These are phyloP conservation scores for Cyclophora punctaria DNA, from an alignment of 2,888 invertebrate genomes.

Conservation along the genomic window DNA sequence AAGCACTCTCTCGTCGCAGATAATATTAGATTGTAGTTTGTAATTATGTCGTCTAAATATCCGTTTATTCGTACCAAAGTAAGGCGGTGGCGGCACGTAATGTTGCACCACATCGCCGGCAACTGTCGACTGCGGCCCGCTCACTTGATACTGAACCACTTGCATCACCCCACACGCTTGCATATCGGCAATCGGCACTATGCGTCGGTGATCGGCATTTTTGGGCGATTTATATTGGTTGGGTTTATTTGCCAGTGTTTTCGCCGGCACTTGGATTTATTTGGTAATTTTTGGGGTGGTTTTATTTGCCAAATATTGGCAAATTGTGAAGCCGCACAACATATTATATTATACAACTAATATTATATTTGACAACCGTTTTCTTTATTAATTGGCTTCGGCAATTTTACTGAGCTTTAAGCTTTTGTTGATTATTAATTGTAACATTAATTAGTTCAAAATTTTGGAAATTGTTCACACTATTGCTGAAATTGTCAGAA, in stretches of 20 bases:
- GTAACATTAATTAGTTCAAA: neutral
- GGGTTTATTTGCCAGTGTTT: no score
- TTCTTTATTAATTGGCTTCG: no score
- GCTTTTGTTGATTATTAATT: neutral
- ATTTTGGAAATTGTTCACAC: neutral
- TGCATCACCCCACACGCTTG: slow-evolving; percentile 79
- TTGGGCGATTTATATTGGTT: no score
- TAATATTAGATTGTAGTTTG: neutral
- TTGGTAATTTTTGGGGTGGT: no score
- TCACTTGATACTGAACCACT: slow-evolving; percentile 78
- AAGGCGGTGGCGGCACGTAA: slow-evolving; percentile 67
- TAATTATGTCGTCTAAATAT: slow-evolving; percentile 1
- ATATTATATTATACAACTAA: no score
- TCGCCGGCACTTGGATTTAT: no score
- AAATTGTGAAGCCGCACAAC: no score
- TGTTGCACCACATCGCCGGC: slow-evolving; percentile 61
- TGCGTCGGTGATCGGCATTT: no score
- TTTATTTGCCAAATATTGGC: no score
- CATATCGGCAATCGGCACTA: slow-evolving; percentile 38
- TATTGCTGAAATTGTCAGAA: neutral
- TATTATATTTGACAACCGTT: no score
- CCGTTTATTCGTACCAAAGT: slow-evolving; percentile 49
- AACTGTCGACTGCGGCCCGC: slow-evolving; percentile 65
- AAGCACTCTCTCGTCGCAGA: neutral
- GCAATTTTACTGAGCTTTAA: neutral